Conservation (phyloP, 2,113 vertebrate species). For the Proteles cristata region DNA sequence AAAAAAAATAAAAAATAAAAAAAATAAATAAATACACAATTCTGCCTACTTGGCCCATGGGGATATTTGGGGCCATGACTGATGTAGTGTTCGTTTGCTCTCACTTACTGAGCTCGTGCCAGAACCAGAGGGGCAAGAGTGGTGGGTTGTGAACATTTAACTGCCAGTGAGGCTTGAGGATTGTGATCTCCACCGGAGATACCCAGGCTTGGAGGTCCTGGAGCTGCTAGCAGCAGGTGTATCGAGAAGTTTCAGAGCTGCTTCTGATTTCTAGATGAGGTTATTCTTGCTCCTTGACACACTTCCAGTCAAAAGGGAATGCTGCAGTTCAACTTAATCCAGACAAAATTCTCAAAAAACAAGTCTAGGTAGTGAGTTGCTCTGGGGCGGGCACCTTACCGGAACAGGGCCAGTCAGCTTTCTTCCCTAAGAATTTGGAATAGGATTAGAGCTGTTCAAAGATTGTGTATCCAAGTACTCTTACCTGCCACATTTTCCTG, state of each 20-base stretch:
- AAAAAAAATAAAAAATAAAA: too few relatives aligned
- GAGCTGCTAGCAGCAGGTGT: background rate
- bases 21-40: background rate
- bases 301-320: background rate
- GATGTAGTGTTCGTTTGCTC: background rate
- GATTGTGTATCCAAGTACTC: background rate
- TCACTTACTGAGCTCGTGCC: background rate
- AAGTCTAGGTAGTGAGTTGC: background rate
- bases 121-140: background rate
- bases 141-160: background rate
- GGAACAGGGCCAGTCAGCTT: background rate
- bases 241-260: background rate
- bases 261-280: background rate
- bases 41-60: background rate
- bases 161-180: background rate
- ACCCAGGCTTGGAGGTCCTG: background rate
- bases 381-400: background rate
- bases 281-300: background rate
- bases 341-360: background rate
- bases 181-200: background rate
- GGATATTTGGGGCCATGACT: background rate
- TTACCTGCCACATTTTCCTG: background rate
- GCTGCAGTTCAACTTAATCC: background rate
- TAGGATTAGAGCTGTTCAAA: background rate
- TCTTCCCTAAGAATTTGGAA: background rate